Evolutionary conservation across 1,140 invertebrate species (phyloP), one percentile per base, ranked within the genome.

Genomic region (Samia ricini): DNA sequence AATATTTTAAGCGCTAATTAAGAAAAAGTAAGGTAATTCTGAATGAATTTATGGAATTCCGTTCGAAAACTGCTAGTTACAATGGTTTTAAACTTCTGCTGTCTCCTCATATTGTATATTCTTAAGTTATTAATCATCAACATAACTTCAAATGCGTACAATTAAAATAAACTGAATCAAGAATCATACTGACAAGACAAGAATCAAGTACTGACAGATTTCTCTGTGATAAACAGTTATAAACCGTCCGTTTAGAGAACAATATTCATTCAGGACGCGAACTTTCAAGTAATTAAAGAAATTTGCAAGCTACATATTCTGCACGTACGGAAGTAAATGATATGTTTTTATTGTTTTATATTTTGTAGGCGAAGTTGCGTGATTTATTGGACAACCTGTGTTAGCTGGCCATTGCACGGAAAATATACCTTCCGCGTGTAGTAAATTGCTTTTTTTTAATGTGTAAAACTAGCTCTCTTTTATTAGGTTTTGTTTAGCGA

Each of bases 281-380:
- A 76, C 79, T 81, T 81, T 79, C 77, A 61, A 79, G 74, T 76
- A 76, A 80, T 80, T 77, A 24, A 55, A n/a, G 4, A 55, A 24
- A 55, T 55, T 55, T 12, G 66, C 24, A 61, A 61, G 64, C 57
- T 67, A 71, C 71, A 77, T 78, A 78, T 15, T 15, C 33, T 10
- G 74, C 65, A 67, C 63, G 70, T 75, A 74, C 72, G 79, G 79
- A 82, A 82, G 77, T 42, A 15, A 42, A 42, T 15, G 33, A 42
- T 42, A 42, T 33, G 62, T 36, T 52, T 52, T 22, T 59, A 54
- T 22, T 52, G 20, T 29, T 64, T 64, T 33, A 50, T 64, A 56
- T 15, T 29, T 52, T 7, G 61, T 15, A 18, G 29, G 56, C 51
- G 36, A 57, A 23, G 49, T 64, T 23, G 62, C 62, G 62, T 64